Conservation (phyloP, 2,113 vertebrate species). For the Hydrolagus affinis region DNA sequence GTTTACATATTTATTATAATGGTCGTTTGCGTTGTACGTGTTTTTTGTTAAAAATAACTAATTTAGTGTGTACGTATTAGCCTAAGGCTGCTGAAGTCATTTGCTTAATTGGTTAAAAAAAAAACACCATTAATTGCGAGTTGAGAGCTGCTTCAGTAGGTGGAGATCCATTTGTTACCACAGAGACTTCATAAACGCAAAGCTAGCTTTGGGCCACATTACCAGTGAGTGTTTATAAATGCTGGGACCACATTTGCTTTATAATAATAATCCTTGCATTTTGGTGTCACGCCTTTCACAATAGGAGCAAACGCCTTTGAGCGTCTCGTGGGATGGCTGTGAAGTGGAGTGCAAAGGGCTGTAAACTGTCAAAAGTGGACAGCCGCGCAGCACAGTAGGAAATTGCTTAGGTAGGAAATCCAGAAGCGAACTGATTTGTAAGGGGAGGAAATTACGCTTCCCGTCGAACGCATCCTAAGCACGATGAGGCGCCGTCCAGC, state of each 20-base stretch:
- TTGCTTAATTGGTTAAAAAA: not conserved
- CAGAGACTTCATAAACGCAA: slow-evolving; percentile 12
- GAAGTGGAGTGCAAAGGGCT: too few relatives aligned
- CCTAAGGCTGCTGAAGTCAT: not conserved
- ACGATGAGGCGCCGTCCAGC: too few relatives aligned
- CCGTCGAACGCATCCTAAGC: too few relatives aligned
- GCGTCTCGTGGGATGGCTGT: too few relatives aligned
- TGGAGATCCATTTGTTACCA: not conserved
- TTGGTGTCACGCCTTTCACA: too few relatives aligned
- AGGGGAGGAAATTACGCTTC: too few relatives aligned
- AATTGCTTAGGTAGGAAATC: too few relatives aligned
- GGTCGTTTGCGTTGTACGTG: not conserved
- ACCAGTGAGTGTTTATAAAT: not conserved
- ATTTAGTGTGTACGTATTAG: not conserved
- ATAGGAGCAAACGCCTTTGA: too few relatives aligned
- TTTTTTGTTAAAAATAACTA: not conserved
- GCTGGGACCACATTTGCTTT: not conserved
- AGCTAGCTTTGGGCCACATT: not conserved
- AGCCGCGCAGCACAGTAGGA: too few relatives aligned
- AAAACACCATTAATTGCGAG: not conserved
- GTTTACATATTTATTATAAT: not conserved
- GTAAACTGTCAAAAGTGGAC: too few relatives aligned
- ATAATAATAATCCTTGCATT: too few relatives aligned
- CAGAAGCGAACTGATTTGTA: too few relatives aligned
- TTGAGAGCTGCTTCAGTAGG: not conserved